phyloP scores from a whole-genome alignment of 1,140 invertebrate genomes.

The Drosophila baimaii region DNA sequence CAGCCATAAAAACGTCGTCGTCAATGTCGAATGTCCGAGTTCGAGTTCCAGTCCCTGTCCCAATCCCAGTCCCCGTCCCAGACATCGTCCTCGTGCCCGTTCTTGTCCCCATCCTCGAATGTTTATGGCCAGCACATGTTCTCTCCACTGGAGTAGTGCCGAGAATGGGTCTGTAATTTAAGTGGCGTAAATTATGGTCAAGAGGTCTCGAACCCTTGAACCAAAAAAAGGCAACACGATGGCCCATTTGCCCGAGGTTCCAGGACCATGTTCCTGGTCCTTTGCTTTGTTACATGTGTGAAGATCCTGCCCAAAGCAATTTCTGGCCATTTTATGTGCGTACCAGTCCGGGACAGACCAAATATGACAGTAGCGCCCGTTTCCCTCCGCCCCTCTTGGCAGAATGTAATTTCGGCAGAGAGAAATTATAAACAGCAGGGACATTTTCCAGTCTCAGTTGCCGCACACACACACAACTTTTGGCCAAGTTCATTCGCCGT shows the following conservation, averaged over 20 bases:
- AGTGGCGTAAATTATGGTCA: conserved; percentile 80
- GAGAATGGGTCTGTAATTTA: conserved; percentile 65
- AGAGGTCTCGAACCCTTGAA: conserved; percentile 50
- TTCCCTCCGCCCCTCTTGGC: conserved; percentile 5
- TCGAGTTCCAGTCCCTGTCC: conserved; percentile 6
- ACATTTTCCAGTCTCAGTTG: conserved; percentile 45
- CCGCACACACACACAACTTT: conserved; percentile 1
- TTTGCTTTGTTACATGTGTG: conserved; percentile 54
- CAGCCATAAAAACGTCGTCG: conserved; percentile 73
- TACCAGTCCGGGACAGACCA: conserved; percentile 33
- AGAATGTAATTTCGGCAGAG: conserved; percentile 68
- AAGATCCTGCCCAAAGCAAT: conserved; percentile 43
- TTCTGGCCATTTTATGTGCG: conserved; percentile 60
- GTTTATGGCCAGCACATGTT: conserved; percentile 68
- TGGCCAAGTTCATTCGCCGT: conserved; percentile 20
- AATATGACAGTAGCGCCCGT: conserved; percentile 59
- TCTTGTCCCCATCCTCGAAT: conserved; percentile 11
- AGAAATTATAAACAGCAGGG: conserved; percentile 72
- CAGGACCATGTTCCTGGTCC: conserved; percentile 14
- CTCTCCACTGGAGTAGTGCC: conserved; percentile 31
- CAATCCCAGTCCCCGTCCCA: neutral
- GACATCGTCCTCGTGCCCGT: neutral
- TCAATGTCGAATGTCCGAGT: conserved; percentile 49
- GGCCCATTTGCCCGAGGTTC: conserved; percentile 23
- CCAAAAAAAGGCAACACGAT: conserved; percentile 33